Base-by-base conservation (phyloP, 2,888 invertebrate species). In the Embidobia sp. region DNA sequence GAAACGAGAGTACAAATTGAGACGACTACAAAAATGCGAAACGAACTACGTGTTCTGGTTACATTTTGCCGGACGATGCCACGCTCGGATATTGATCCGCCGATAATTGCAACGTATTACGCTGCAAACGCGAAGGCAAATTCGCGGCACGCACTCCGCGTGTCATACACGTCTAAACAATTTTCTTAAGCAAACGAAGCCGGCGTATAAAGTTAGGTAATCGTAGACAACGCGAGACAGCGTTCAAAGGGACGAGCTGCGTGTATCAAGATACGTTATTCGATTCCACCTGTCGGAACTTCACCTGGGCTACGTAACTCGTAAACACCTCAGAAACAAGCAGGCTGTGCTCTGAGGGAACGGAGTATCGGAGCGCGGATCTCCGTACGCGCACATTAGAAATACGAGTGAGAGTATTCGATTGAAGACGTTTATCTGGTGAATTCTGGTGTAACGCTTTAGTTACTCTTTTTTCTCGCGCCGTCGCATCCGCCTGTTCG, bases 261-360 rank as follows among this genome's bases (percentile, higher is more conserved):
- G 57, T 67, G 69, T 64, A 61, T 67, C 57, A 63, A 69, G 73
- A 55, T 46, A 74, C 70, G 78, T 78, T 79, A 79, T 77, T 78
- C 69, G 78, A 79, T 77, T 80, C 78, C 80, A 80, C 80, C 80
- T 80, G 80, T 79, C 70, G 75, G 64, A 64, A 76, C 59, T 64
- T 76, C 64, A 76, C 70, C 76, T 70, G 76, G 64, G 64, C 59
- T 59, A 66, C 57, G 63, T 75, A 75, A 63, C 75, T 75, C 75
- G 75, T 75, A 75, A 75, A 75, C 75, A 69, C 75, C 63, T 75
- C 63, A 44, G 69, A 59, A 67, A 67, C 66, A 61, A 67, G 66
- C 61, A 33, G 53, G 40, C 46, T 61, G 46, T 53, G 67, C 63
- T 75, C 63, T 61, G 61, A 67, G 69, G 63, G 42, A 37, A 48